Evolutionary conservation across 2,113 vertebrate species (phyloP).

Genomic region (Tupaia chinensis): DNA sequence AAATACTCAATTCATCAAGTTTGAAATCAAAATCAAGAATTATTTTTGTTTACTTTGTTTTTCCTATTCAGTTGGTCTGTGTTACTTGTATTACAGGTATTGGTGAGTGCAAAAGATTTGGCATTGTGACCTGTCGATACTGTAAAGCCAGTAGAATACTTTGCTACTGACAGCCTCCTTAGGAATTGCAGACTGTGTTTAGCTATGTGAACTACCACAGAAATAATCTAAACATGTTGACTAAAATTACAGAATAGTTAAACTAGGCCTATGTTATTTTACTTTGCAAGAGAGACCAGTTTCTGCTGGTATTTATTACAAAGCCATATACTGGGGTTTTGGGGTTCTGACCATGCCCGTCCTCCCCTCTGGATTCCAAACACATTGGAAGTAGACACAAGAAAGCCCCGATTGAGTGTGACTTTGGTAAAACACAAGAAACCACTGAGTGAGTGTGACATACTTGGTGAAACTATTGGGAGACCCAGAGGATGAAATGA

Average conservation of each 20-base stretch:
- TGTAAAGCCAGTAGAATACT: not conserved
- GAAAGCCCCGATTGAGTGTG: slow-evolving; percentile 33
- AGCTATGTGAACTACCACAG: not conserved
- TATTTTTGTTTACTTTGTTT: slow-evolving; percentile 39
- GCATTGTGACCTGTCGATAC: not conserved
- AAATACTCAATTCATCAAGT: slow-evolving; percentile 21
- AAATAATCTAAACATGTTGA: not conserved
- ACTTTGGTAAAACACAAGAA: slow-evolving; percentile 38
- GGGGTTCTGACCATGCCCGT: not conserved
- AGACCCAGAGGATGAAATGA: not conserved
- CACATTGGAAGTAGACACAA: slow-evolving; percentile 20
- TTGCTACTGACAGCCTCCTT: not conserved
- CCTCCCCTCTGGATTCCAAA: not conserved
- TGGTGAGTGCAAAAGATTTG: slow-evolving; percentile 16
- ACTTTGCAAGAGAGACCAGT: slow-evolving; percentile 36
- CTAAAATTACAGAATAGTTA: not conserved
- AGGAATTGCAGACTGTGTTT: slow-evolving; percentile 11
- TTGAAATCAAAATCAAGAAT: slow-evolving; percentile 38
- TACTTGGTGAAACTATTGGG: not conserved
- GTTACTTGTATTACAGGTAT: slow-evolving; percentile 2
- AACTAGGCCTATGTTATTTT: slow-evolving; percentile 1
- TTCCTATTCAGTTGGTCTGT: not conserved
- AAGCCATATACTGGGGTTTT: slow-evolving; percentile 19
- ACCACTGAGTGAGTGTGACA: slow-evolving; percentile 9
- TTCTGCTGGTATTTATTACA: slow-evolving; percentile 31